Evolutionary conservation across 2,113 vertebrate species (phyloP).

Genomic region (Podarcis raffonei): DNA sequence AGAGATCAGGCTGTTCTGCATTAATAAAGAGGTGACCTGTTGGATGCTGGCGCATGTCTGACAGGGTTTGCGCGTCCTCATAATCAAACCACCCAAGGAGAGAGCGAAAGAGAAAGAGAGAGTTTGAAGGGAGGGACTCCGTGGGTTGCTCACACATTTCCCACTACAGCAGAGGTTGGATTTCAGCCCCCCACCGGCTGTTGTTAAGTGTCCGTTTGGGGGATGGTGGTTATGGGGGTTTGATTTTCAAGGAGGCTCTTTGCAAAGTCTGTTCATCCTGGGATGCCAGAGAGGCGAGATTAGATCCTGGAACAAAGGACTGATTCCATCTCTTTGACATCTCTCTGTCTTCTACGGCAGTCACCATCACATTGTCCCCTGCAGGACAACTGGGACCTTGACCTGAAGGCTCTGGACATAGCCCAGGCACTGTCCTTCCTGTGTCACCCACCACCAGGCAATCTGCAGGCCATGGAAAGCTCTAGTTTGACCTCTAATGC

Average conservation of each 20-base stretch:
- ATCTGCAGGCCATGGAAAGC: neutral
- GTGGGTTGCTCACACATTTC: neutral
- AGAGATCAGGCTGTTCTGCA: constrained; percentile 8
- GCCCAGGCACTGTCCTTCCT: neutral
- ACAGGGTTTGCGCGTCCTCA: neutral
- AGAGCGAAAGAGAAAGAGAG: neutral
- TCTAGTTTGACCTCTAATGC: neutral
- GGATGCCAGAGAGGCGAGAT: neutral
- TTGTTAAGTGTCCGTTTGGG: neutral
- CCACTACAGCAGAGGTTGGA: neutral
- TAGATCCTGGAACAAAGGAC: neutral
- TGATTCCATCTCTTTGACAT: neutral
- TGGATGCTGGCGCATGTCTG: neutral
- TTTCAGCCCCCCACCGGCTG: neutral
- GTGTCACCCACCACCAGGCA: neutral
- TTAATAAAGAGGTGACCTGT: constrained; percentile 1
- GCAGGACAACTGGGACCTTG: neutral
- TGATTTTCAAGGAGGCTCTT: neutral
- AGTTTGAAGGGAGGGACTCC: neutral
- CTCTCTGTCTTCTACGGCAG: no score
- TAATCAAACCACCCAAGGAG: neutral
- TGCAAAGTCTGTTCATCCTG: neutral
- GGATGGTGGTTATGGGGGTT: no score
- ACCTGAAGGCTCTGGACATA: neutral
- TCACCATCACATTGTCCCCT: neutral